Evolutionary conservation across 2,797 vertebrate species (phyloP).

Genomic region (Chelonia mydas): DNA sequence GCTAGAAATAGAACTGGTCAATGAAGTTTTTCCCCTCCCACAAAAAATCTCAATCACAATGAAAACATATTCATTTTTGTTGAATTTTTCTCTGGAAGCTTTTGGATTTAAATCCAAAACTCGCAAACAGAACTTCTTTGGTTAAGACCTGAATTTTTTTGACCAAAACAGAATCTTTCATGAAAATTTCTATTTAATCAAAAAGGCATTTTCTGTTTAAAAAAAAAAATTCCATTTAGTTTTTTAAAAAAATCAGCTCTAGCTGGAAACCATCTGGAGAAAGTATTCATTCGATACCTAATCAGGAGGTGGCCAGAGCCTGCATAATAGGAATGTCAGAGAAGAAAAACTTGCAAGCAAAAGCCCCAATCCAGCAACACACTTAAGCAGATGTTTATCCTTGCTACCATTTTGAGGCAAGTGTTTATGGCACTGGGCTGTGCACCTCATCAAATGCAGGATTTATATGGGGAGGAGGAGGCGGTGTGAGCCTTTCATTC

Average conservation of each 20-base stretch:
- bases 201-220: not conserved
- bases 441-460: not conserved
- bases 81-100: not conserved
- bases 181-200: not conserved
- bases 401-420: not conserved
- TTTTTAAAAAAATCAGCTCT: not conserved
- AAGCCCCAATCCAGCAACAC: not conserved
- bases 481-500: not conserved
- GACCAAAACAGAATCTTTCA: not conserved
- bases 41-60: not conserved
- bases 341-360: not conserved
- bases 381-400: not conserved
- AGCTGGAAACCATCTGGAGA: not conserved
- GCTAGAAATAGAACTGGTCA: not conserved
- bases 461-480: constrained; percentile 15
- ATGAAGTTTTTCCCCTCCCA: not conserved
- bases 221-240: not conserved
- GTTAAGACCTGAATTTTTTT: not conserved
- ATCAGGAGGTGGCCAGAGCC: not conserved
- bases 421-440: fast-evolving
- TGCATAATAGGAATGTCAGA: not conserved
- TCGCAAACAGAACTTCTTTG: not conserved
- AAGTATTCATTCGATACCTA: not conserved
- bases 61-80: not conserved
- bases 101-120: not conserved